Base-by-base conservation (phyloP, 2,113 vertebrate species). In the Psettodes erumei region DNA sequence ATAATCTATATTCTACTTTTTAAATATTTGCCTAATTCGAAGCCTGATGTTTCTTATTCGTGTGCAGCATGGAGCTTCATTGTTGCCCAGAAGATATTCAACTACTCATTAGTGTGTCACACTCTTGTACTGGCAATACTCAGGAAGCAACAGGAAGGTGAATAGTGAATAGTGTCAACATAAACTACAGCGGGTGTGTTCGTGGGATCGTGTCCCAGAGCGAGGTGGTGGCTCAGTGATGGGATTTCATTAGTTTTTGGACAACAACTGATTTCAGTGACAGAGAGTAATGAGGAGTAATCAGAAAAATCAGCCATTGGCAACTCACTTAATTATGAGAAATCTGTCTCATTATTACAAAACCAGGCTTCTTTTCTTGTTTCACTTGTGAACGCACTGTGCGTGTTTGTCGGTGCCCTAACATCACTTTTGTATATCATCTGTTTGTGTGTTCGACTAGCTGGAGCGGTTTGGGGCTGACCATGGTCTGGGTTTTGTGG, bases 381-480 rank as follows among this genome's bases (percentile, higher is more conserved):
- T 38, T 51, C 18, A 45, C 30, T 28, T 2, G 10, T 48, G n/a
- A 23, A 48, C 7, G 18, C 18, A 19, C 2, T 43, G 13, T 4
- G 13, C 16, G 32, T 32, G 1, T 0, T 0, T 15, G 38, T 19
- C 28, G 37, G 30, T 38, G 23, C 6, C 2, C 5, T 47, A 42
- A 71, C 35, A 18, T 30, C 7, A 9, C 13, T 47, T 47, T 47
- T 16, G 19, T 47, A 8, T 47, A 4, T 62, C 30, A 12, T 58
- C 21, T 43, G 30, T 80, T 15, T 67, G 10, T 76, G 13, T 74
- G 45, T 67, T 1, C 62, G 2, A 58, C 28, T 91, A 99, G 98
- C 90, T 99, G 93, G 83, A 93, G 81, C 87, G 88, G 53, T 96
- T 99, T 77, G 89, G 91, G 40, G 0, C 0, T 0, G 51, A 92